These are phyloP conservation scores for Diglossa cyanea DNA, from an alignment of 2,797 vertebrate genomes.

Conservation along the genomic window DNA sequence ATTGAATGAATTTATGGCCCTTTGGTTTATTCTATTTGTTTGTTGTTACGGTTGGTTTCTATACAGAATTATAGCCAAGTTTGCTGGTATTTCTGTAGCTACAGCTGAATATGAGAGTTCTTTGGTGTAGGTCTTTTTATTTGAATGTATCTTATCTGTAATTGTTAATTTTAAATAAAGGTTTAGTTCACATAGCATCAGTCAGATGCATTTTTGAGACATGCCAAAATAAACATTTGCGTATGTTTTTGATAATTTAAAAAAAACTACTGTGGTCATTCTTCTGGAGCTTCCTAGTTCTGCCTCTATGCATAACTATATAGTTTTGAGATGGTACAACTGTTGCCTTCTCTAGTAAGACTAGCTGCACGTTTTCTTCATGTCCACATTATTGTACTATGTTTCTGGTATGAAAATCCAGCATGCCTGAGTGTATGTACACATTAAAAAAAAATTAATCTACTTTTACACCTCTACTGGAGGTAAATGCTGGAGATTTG, in stretches of 20 bases:
- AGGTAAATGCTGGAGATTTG: background rate
- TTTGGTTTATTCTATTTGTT: background rate
- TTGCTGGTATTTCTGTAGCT: background rate
- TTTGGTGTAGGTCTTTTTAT: background rate
- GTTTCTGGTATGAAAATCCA: background rate
- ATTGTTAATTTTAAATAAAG: background rate
- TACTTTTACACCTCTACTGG: background rate
- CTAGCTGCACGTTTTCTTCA: background rate
- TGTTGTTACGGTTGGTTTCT: background rate
- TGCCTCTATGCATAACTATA: background rate
- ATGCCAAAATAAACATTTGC: background rate
- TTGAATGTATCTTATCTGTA: background rate
- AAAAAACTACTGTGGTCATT: background rate
- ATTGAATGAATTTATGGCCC: background rate
- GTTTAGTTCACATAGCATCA: background rate
- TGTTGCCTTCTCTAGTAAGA: background rate
- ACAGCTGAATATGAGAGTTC: background rate
- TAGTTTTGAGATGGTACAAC: background rate
- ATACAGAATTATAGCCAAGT: background rate
- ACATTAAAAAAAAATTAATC: background rate
- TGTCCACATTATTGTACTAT: background rate
- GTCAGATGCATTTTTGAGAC: background rate
- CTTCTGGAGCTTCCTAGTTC: background rate
- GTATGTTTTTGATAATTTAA: background rate
- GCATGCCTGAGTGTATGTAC: background rate